Evolutionary conservation across 2,797 vertebrate species (phyloP).

Genomic region (Eidolon dupreanum): DNA sequence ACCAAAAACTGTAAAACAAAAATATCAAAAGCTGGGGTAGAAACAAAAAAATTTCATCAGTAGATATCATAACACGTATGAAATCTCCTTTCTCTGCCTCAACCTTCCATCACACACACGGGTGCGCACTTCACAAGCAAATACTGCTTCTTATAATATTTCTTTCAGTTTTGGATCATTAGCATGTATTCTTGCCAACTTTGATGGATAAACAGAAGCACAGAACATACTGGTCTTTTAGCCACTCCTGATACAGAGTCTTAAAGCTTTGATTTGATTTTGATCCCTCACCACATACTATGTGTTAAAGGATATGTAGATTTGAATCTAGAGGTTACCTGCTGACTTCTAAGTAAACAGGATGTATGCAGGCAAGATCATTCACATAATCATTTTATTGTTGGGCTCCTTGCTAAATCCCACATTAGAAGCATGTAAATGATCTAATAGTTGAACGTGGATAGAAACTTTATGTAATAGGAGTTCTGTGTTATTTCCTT

Average conservation of each 20-base stretch:
- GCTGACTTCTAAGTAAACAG: conserved; percentile 84
- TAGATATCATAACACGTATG: neutral
- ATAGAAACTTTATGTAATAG: conserved; percentile 29
- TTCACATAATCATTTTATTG: conserved; percentile 77
- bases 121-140: neutral
- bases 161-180: conserved; percentile 75
- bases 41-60: conserved; percentile 56
- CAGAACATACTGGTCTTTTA: conserved; percentile 65
- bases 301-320: conserved; percentile 76
- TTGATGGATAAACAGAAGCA: conserved; percentile 78
- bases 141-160: conserved; percentile 58
- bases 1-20: conserved; percentile 63
- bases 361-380: conserved; percentile 75
- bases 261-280: conserved; percentile 87
- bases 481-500: conserved; percentile 8
- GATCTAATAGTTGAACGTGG: conserved; percentile 35
- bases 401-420: conserved; percentile 64
- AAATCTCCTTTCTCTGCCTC: neutral
- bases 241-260: conserved; percentile 74
- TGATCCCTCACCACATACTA: conserved; percentile 80
- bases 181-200: conserved; percentile 66
- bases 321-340: conserved; percentile 81
- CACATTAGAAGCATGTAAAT: conserved; percentile 50
- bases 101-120: rapidly evolving
- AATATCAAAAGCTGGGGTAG: conserved; percentile 29